Evolutionary conservation across 2,797 vertebrate genomes (phyloP).

Genomic region (Enteromius paludinosus): DNA sequence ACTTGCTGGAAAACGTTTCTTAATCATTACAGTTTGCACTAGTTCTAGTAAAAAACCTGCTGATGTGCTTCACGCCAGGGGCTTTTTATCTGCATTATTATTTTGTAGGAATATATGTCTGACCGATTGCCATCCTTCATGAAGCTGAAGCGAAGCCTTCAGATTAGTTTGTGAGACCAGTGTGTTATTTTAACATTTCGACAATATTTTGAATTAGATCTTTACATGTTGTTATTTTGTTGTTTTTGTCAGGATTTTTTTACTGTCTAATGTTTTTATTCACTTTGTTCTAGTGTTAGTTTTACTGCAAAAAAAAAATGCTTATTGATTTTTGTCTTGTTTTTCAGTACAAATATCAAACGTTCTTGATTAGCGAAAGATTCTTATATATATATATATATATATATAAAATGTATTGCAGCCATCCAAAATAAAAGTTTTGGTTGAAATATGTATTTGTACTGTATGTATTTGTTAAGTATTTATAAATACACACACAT

Average conservation of each 20-base stretch:
- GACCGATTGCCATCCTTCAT: not conserved
- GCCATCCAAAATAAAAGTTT: no score
- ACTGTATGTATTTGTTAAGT: no score
- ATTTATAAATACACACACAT: no score
- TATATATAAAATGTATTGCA: no score
- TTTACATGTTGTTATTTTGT: not conserved
- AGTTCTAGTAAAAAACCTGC: conserved; percentile 44
- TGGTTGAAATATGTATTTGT: no score
- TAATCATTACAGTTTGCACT: conserved; percentile 55
- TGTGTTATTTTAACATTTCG: conserved; percentile 59
- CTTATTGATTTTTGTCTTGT: not conserved
- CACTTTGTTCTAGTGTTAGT: not conserved
- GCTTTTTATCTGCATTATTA: conserved; percentile 14
- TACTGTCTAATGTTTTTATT: not conserved
- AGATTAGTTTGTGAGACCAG: not conserved
- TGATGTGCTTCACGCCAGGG: conserved; percentile 14
- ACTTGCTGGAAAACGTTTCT: conserved; percentile 13
- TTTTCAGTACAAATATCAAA: not conserved
- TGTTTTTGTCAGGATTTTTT: not conserved
- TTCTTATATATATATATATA: no score
- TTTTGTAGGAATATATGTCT: not conserved
- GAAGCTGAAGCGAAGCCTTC: not conserved
- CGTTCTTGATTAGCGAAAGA: not conserved
- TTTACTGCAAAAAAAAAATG: not conserved
- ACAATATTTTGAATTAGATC: not conserved